Percentiles rank a stretch among this genome's conserved stretches.
phyloP scores from a whole-genome alignment of 2,888 invertebrate genomes.

The Hydrotaea cyrtoneurina region DNA sequence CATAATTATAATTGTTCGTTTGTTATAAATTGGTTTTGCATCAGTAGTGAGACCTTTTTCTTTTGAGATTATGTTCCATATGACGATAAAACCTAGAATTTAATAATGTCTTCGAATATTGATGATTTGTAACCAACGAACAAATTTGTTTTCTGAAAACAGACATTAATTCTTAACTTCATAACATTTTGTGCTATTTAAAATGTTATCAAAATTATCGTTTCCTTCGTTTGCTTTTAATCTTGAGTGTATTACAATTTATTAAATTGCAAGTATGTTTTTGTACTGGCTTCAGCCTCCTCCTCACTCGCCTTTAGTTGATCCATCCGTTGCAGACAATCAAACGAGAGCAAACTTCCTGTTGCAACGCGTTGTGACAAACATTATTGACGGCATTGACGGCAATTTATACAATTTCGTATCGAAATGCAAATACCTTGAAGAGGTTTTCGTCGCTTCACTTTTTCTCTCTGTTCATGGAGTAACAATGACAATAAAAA shows the following conservation, averaged over 20 bases:
- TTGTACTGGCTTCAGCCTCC: neutral
- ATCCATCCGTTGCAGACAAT: slow-evolving; percentile 37
- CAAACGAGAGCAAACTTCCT: neutral
- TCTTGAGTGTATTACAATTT: neutral
- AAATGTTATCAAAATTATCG: too few species aligned
- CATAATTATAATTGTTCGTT: too few species aligned
- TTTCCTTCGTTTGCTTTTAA: neutral
- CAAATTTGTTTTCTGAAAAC: too few species aligned
- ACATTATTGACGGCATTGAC: slow-evolving; percentile 28
- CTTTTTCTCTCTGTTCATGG: neutral
- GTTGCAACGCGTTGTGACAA: slow-evolving; percentile 26
- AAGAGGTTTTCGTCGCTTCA: slow-evolving; percentile 48
- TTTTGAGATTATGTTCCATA: too few species aligned
- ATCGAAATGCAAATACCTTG: slow-evolving; percentile 59
- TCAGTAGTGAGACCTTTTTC: too few species aligned
- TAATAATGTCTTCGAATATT: too few species aligned
- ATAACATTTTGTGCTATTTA: too few species aligned
- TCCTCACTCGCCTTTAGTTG: neutral
- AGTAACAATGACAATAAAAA: neutral
- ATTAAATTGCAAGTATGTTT: neutral
- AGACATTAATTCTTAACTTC: too few species aligned
- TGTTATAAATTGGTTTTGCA: too few species aligned
- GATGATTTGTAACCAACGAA: too few species aligned
- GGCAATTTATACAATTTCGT: slow-evolving; percentile 64
- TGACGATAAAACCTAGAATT: too few species aligned